Percentiles rank a stretch among this genome's conserved stretches.
These are phyloP conservation scores for Epizoanthus ramosus DNA, from an alignment of 92 coral and sea anemone species.

Conservation along the genomic window DNA sequence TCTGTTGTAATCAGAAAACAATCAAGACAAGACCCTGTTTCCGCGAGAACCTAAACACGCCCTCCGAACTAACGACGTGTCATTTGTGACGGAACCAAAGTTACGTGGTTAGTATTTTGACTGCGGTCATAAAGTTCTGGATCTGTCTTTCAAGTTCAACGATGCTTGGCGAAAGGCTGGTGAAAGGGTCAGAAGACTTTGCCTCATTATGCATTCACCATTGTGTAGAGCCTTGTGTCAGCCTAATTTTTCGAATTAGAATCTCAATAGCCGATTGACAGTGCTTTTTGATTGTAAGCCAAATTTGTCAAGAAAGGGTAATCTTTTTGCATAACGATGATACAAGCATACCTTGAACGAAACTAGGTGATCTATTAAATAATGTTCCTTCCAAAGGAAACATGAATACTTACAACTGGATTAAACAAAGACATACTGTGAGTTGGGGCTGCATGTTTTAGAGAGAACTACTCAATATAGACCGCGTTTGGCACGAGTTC, in stretches of 20 bases:
- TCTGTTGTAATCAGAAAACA: too few species aligned
- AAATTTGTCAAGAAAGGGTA: slow-evolving; percentile 3
- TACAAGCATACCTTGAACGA: slow-evolving; percentile 15
- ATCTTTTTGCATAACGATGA: slow-evolving; percentile 15
- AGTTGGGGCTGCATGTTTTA: neutral
- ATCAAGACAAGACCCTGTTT: neutral
- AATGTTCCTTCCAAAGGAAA: neutral
- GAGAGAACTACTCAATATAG: neutral
- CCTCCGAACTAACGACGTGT: neutral
- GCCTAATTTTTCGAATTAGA: neutral
- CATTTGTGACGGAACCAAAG: neutral
- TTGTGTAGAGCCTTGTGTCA: neutral
- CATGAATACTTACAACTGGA: neutral
- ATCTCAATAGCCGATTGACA: slow-evolving; percentile 1
- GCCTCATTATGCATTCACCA: neutral
- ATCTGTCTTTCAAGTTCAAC: neutral
- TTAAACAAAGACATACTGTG: neutral
- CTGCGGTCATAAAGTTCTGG: neutral
- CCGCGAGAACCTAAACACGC: neutral
- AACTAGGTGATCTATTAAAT: slow-evolving; percentile 18
- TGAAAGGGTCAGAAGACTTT: neutral
- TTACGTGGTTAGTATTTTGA: neutral
- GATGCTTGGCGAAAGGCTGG: neutral
- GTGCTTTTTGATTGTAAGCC: slow-evolving; percentile 12
- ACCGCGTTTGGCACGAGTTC: neutral